Percentiles rank a stretch among this genome's conserved stretches.
These are phyloP conservation scores for Hydra vulgaris DNA, from an alignment of 30 jellyfish, hydroid and myxozoan species.

Conservation along the genomic window DNA sequence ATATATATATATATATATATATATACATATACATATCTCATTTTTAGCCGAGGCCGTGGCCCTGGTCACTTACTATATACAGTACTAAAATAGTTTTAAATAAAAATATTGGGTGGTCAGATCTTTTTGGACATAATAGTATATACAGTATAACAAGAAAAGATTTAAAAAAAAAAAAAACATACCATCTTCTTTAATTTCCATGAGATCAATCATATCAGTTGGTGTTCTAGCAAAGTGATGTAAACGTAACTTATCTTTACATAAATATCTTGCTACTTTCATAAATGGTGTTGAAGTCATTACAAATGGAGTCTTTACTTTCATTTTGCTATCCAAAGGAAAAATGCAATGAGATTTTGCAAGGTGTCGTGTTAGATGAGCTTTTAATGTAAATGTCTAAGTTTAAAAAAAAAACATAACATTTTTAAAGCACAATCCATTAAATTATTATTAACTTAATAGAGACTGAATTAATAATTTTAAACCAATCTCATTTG, in stretches of 20 bases:
- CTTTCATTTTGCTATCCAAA: conserved; percentile 86
- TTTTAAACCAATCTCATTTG: neutral
- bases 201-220: conserved; percentile 46
- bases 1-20: too few relatives aligned
- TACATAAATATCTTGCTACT: conserved; percentile 55
- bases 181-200: conserved; percentile 49
- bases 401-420: conserved; percentile 5
- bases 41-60: too few relatives aligned
- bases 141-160: too few relatives aligned
- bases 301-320: conserved; percentile 88
- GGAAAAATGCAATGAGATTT: conserved; percentile 80
- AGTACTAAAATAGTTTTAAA: too few relatives aligned
- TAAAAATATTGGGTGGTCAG: too few relatives aligned
- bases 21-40: too few relatives aligned
- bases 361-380: conserved; percentile 88
- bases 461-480: too few relatives aligned
- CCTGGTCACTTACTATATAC: too few relatives aligned
- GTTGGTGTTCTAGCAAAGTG: conserved; percentile 72
- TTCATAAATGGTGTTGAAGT: conserved; percentile 51
- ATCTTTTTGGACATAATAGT: too few relatives aligned
- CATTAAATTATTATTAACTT: neutral
- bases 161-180: too few relatives aligned
- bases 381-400: conserved; percentile 90
- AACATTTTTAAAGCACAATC: too few relatives aligned
- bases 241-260: conserved; percentile 29